Base-by-base conservation (phyloP, 1,140 invertebrate species). In the Zaprionus inermis region DNA sequence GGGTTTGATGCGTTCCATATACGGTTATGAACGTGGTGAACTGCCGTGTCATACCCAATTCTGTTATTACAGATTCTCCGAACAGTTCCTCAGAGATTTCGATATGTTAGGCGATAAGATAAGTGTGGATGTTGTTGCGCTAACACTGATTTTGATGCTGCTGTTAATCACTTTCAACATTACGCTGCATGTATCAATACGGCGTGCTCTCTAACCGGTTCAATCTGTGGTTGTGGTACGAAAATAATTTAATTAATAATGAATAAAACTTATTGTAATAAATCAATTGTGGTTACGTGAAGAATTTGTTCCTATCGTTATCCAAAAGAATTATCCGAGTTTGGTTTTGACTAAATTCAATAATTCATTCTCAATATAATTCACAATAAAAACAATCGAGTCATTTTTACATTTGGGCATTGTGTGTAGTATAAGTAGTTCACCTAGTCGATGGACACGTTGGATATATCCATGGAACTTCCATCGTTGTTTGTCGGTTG, bases 1-100 rank as follows among this genome's bases (percentile, higher is more conserved):
- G 91, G 96, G 96, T 3, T 93, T 95, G 1, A 88, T 97, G 28
- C 94, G 96, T 75, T 94, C 95, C 1, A 94, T 97, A 3, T 98
- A 97, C 84, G 95, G 95, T 2, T 95, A 94, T 75, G 92, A 94
- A 59, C 93, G 97, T 46, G 78, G 85, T 5, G 92, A 92, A 32
- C 80, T 96, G 32, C 81, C 93, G 0, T 96, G 96, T 75, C 73
- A 93, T 10, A 68, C 81, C 61, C 66, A 71, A 0, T 94, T 91
- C 63, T 94, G 94, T 34, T 89, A 93, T 59, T 94, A 93, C 57
- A 93, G 83, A 55, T 79, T 91, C 16, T 92, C 94, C 7, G 76
- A 72, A 1, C 82, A 93, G 22, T 94, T 93, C 78, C 81, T 94
- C 3, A 83, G 93, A 30, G 92, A 94, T 72, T 89, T 94, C 51